Evolutionary conservation across 2,888 invertebrate genomes (phyloP).

Genomic region (Achlya flavicornis): DNA sequence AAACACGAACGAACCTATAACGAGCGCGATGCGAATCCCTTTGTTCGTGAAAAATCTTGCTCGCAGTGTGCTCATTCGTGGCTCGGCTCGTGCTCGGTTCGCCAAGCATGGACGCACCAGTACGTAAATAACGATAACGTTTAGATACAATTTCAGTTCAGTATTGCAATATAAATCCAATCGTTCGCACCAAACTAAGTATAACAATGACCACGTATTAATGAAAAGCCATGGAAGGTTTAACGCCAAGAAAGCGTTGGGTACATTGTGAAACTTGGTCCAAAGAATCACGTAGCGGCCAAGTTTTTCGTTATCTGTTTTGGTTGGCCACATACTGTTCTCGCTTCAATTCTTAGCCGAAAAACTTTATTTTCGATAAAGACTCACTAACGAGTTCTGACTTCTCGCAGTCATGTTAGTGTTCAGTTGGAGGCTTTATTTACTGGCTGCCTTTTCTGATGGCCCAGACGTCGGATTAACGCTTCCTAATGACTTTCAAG

Average conservation of each 20-base stretch:
- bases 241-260: conserved; percentile 28
- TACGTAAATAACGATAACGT: neutral
- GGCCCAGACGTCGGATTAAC: conserved; percentile 49
- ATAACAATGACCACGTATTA: conserved; percentile 25
- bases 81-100: too few relatives aligned
- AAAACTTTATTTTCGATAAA: conserved; percentile 63
- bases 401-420: conserved; percentile 45
- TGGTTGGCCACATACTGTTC: conserved; percentile 48
- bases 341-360: conserved; percentile 25
- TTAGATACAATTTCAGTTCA: neutral
- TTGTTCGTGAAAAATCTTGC: too few relatives aligned
- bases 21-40: too few relatives aligned
- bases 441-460: conserved; percentile 42
- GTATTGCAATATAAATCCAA: conserved; percentile 4
- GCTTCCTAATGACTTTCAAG: conserved; percentile 50
- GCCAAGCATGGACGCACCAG: too few relatives aligned
- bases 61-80: too few relatives aligned
- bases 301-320: conserved; percentile 63
- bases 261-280: conserved; percentile 42
- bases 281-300: conserved; percentile 58
- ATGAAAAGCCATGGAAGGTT: conserved; percentile 31
- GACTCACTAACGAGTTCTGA: conserved; percentile 66
- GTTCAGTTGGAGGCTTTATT: conserved; percentile 36
- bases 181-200: conserved; percentile 1
- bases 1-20: too few relatives aligned